Conservation (phyloP, 2,888 invertebrate species). For the Argynnis bischoffii region DNA sequence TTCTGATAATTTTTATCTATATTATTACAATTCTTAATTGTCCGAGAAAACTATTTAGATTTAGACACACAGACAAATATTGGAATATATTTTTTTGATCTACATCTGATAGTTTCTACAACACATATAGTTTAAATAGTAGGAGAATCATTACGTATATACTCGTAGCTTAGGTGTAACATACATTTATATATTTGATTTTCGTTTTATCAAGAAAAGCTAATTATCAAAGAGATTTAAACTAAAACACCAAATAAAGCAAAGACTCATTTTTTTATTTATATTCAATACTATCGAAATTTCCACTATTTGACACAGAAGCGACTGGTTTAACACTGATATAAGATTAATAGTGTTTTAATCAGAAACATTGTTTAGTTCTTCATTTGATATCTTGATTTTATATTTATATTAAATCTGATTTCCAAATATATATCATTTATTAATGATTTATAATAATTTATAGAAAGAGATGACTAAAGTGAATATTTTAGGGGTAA, state of each 20-base stretch:
- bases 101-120: slow-evolving; percentile 35
- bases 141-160: slow-evolving; percentile 41
- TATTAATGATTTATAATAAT: background rate
- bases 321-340: slow-evolving; percentile 4
- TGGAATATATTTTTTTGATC: slow-evolving; percentile 38
- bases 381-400: slow-evolving; percentile 7
- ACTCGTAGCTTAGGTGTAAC: slow-evolving; percentile 25
- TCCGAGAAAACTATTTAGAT: slow-evolving; percentile 23
- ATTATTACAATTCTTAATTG: slow-evolving; percentile 14
- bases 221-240: slow-evolving; percentile 14
- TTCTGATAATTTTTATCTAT: slow-evolving; percentile 8
- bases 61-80: slow-evolving; percentile 38
- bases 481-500: slow-evolving; percentile 9
- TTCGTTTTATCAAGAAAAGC: slow-evolving; percentile 14
- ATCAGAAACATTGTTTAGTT: slow-evolving; percentile 7
- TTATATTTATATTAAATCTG: slow-evolving; percentile 7
- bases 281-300: too few species aligned
- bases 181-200: slow-evolving; percentile 19
- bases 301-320: background rate
- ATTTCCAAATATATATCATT: slow-evolving; percentile 5
- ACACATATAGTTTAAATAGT: slow-evolving; percentile 36
- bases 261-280: too few species aligned
- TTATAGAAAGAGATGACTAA: background rate
- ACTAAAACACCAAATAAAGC: background rate
- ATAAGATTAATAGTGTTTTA: background rate